A percentile compares a stretch with the other conserved stretches of the same genome.
These are phyloP conservation scores for Anhinga rufa DNA, from an alignment of 2,113 vertebrate species.

Conservation along the genomic window DNA sequence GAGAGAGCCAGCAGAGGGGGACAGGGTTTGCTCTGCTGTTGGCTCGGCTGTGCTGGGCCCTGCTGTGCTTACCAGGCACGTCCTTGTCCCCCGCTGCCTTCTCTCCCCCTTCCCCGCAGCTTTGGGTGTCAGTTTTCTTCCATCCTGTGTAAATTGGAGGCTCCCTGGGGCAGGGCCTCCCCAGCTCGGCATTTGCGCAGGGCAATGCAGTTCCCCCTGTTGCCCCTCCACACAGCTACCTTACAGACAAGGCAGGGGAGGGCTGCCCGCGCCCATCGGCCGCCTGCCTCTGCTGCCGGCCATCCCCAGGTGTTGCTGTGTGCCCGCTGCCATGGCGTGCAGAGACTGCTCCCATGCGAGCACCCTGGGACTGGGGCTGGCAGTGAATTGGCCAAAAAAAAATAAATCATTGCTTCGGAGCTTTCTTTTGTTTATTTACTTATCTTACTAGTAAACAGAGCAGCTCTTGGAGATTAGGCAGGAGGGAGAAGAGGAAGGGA, in stretches of 20 bases:
- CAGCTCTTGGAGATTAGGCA: slow-evolving; percentile 25
- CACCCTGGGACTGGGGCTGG: not conserved
- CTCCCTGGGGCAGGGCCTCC: not conserved
- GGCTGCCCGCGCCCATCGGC: accelerated
- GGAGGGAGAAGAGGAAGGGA: slow-evolving; percentile 9
- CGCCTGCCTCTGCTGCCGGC: not conserved
- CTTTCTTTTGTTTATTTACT: slow-evolving; percentile 49
- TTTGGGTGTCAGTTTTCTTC: not conserved
- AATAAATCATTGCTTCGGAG: not conserved
- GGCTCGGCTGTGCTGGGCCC: not conserved
- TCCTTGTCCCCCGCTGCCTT: accelerated
- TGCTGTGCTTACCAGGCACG: accelerated
- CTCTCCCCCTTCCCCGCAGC: not conserved
- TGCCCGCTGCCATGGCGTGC: not conserved
- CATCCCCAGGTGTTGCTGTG: not conserved
- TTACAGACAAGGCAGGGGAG: not conserved
- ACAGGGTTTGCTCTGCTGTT: not conserved
- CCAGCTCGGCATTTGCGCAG: accelerated
- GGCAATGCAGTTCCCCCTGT: not conserved
- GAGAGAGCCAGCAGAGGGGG: not conserved
- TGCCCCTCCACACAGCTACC: accelerated
- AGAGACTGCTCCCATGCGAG: not conserved
- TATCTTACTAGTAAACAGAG: slow-evolving; percentile 21
- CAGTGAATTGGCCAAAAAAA: not conserved
- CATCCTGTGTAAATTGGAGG: accelerated